Percentiles rank a stretch among this genome's conserved stretches.
phyloP scores from a whole-genome alignment of 1,140 invertebrate species.

The Caenorhabditis brenneri region DNA sequence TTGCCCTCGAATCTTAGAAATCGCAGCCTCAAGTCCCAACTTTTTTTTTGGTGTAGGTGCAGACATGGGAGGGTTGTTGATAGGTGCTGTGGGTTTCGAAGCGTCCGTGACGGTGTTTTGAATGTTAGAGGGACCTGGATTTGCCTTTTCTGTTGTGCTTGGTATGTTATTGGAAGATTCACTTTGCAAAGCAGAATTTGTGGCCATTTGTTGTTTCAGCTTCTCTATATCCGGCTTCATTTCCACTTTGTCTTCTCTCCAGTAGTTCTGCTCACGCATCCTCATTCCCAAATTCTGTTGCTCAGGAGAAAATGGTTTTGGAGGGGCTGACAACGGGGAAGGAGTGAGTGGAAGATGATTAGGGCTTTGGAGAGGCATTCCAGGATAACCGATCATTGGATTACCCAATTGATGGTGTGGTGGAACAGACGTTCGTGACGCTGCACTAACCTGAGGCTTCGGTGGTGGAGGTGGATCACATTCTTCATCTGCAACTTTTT shows the following conservation, averaged over 20 bases:
- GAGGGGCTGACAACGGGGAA: slow-evolving; percentile 22
- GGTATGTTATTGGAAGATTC: not conserved
- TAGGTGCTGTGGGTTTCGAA: not conserved
- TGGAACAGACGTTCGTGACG: slow-evolving; percentile 16
- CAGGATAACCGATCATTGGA: slow-evolving; percentile 28
- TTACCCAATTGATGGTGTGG: slow-evolving; percentile 28
- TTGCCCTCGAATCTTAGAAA: slow-evolving; percentile 4
- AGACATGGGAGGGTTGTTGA: not conserved
- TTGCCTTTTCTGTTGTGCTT: not conserved
- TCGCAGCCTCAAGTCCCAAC: not conserved
- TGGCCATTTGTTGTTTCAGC: not conserved
- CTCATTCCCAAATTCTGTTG: not conserved
- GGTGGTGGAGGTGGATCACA: not conserved
- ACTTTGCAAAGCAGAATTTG: not conserved
- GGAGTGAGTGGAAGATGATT: slow-evolving; percentile 25
- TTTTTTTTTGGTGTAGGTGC: slow-evolving; percentile 22
- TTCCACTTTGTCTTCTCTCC: not conserved
- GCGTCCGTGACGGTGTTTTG: not conserved
- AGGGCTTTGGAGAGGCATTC: slow-evolving; percentile 23
- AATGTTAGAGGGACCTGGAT: not conserved
- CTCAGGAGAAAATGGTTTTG: slow-evolving; percentile 15
- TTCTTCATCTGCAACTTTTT: slow-evolving; percentile 4
- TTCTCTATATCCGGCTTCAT: not conserved
- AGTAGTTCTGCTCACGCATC: not conserved
- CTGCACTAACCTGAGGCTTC: slow-evolving; percentile 16